Evolutionary conservation across 2,113 vertebrate species (phyloP).

Genomic region (Anhinga rufa): DNA sequence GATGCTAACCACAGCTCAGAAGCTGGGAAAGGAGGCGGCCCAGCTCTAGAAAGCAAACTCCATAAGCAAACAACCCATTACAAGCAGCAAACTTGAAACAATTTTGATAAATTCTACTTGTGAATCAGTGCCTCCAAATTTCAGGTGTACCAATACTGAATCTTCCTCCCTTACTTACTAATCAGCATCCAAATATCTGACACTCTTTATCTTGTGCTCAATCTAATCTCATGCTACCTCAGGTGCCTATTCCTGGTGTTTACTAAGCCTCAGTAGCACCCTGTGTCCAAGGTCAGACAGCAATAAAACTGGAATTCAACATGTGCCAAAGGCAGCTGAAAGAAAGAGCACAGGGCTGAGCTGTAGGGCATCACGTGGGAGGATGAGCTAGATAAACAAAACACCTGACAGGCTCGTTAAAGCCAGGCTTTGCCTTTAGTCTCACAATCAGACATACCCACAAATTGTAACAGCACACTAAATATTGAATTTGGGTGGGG

Average conservation of each 20-base stretch:
- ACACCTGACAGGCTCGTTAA: background rate
- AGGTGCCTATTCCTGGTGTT: background rate
- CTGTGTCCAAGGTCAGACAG: background rate
- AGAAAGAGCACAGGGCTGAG: fast-evolving
- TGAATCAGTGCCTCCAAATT: background rate
- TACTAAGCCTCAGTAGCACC: background rate
- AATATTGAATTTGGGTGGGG: background rate
- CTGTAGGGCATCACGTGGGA: background rate
- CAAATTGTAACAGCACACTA: background rate
- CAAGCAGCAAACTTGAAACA: background rate
- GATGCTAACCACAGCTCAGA: background rate
- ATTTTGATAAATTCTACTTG: background rate
- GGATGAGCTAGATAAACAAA: background rate
- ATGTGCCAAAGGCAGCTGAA: background rate
- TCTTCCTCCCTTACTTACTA: background rate
- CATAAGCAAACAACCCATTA: background rate
- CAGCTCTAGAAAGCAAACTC: background rate
- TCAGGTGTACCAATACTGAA: background rate
- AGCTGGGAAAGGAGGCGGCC: background rate
- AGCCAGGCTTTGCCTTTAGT: background rate
- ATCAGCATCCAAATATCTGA: background rate
- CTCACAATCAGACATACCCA: background rate
- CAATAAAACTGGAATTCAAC: background rate
- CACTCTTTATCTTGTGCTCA: background rate
- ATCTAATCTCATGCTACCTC: background rate